Conservation (phyloP, 1,140 invertebrate species). For the Anthonomus grandis region DNA sequence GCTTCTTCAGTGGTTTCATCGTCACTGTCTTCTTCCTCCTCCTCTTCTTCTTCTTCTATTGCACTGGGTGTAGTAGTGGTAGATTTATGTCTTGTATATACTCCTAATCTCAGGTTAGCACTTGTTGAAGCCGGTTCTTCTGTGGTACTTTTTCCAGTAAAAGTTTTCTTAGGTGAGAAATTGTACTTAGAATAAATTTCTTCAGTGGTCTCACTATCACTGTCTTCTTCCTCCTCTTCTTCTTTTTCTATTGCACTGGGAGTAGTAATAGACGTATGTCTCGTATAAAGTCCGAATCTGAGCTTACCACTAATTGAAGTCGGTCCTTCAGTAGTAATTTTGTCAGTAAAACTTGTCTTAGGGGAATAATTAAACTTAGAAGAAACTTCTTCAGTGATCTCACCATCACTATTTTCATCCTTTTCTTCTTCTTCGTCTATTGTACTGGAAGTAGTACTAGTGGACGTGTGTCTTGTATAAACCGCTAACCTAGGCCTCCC, state of each 20-base stretch:
- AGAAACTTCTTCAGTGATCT: no score
- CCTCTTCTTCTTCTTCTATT: constrained; percentile 2
- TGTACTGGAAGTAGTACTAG: constrained; percentile 2
- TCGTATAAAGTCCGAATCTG: no score
- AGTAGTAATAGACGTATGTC: no score
- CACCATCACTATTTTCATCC: neutral
- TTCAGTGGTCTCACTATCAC: no score
- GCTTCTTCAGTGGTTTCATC: no score
- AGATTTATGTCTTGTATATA: neutral
- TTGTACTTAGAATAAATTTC: no score
- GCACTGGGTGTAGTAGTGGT: constrained; percentile 1
- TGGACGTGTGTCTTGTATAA: neutral
- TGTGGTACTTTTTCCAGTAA: constrained; percentile 21
- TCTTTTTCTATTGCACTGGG: neutral
- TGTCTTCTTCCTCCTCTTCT: no score
- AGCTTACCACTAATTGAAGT: no score
- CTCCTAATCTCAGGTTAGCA: constrained; percentile 4
- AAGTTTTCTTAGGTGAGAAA: no score
- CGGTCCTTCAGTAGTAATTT: no score
- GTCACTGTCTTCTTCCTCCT: neutral
- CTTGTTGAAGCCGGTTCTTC: neutral
- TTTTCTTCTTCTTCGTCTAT: constrained; percentile 3
- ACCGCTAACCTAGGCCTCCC: constrained; percentile 7
- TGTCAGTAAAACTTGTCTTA: no score
- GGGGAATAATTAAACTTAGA: no score